Percentiles rank a stretch among this genome's conserved stretches.
phyloP scores from a whole-genome alignment of 2,797 vertebrate species.

The Pachyuromys duprasi region DNA sequence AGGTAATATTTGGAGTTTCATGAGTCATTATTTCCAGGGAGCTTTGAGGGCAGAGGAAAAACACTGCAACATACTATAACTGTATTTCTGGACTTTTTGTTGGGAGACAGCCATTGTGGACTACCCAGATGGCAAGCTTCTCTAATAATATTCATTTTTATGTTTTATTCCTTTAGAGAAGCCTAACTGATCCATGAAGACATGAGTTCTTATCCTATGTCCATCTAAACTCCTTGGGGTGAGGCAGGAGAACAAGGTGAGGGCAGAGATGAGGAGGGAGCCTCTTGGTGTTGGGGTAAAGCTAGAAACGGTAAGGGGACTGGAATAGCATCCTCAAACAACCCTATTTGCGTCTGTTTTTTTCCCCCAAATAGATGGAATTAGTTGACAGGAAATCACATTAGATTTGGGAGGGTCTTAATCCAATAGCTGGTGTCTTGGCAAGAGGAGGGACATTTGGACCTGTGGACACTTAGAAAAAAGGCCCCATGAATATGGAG shows the following conservation, averaged over 20 bases:
- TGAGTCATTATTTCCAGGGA: too few species aligned
- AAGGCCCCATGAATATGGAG: accelerated
- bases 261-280: not conserved
- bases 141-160: not conserved
- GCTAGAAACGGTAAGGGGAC: not conserved
- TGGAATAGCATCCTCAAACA: not conserved
- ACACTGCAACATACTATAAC: too few species aligned
- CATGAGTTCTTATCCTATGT: not conserved
- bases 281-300: not conserved
- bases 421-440: not conserved
- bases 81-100: not conserved
- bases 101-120: not conserved
- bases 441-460: not conserved
- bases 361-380: not conserved
- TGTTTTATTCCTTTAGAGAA: not conserved
- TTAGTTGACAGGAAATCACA: not conserved
- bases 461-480: not conserved
- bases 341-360: not conserved
- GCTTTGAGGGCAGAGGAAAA: too few species aligned
- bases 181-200: not conserved
- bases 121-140: not conserved
- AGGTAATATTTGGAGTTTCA: too few species aligned
- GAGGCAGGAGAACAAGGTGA: not conserved
- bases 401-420: not conserved
- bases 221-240: not conserved